phyloP scores from a whole-genome alignment of 2,113 vertebrate genomes.

The Sus scrofa region DNA sequence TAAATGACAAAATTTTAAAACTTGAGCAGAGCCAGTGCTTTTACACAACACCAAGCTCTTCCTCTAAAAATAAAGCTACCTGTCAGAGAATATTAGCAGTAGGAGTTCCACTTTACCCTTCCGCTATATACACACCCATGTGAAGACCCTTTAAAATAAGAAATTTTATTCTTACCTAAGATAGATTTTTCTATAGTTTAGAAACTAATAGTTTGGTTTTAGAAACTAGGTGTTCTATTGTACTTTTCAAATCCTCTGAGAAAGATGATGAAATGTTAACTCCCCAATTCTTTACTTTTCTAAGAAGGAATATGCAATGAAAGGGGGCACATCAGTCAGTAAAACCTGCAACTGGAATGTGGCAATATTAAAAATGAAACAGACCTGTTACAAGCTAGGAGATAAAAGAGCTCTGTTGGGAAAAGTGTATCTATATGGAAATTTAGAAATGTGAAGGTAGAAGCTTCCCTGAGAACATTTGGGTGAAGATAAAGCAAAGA shows the following conservation, averaged over 20 bases:
- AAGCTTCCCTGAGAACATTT: background rate
- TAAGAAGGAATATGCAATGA: background rate
- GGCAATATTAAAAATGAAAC: background rate
- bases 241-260: constrained; percentile 17
- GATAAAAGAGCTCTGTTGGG: background rate
- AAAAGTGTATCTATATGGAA: background rate
- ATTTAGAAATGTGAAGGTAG: background rate
- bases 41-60: background rate
- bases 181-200: constrained; percentile 23
- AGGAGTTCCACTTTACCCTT: background rate
- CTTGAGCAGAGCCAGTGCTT: constrained; percentile 7
- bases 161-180: background rate
- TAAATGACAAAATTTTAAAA: constrained; percentile 41
- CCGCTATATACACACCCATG: background rate
- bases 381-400: background rate
- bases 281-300: constrained; percentile 32
- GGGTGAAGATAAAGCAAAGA: background rate
- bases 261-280: background rate
- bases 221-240: background rate
- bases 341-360: background rate
- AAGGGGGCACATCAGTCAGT: background rate
- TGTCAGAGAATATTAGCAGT: background rate
- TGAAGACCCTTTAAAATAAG: constrained; percentile 40
- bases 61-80: constrained; percentile 14
- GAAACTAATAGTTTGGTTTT: background rate